phyloP scores from a whole-genome alignment of 2,113 vertebrate genomes.

The Osmerus mordax region DNA sequence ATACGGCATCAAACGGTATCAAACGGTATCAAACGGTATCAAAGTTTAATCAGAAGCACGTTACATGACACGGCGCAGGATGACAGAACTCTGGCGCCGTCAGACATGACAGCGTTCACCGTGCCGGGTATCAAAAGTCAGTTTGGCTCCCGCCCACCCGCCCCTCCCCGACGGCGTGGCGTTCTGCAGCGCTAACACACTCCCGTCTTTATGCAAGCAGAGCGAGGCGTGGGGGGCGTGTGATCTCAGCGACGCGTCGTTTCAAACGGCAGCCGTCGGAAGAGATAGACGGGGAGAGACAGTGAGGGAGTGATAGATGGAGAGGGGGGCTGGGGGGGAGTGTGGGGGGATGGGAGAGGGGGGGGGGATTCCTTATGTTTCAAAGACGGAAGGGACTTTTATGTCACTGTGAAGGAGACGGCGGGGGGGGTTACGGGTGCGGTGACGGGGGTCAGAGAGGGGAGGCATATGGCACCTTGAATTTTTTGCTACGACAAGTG shows the following conservation, averaged over 20 bases:
- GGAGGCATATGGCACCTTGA: conserved; percentile 82
- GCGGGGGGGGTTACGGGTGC: not conserved
- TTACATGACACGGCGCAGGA: too few species aligned
- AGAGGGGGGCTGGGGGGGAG: conserved; percentile 1
- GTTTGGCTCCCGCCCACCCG: too few species aligned
- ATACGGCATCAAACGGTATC: too few species aligned
- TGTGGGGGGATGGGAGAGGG: conserved; percentile 17
- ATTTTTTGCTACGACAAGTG: conserved; percentile 79
- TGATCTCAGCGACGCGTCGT: conserved; percentile 57
- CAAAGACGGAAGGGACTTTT: conserved; percentile 56
- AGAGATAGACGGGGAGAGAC: conserved; percentile 15
- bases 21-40: too few species aligned
- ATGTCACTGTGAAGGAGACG: conserved; percentile 53
- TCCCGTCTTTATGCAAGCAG: conserved; percentile 54
- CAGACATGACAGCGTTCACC: not conserved
- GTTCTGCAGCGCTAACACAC: conserved; percentile 38
- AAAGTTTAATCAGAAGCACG: too few species aligned
- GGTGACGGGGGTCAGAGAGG: conserved; percentile 61
- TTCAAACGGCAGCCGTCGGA: conserved; percentile 45
- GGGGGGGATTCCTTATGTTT: conserved; percentile 44
- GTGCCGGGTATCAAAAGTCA: too few species aligned
- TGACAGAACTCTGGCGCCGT: not conserved
- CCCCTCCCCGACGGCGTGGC: too few species aligned
- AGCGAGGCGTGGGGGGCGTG: conserved; percentile 36
- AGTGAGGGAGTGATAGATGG: conserved; percentile 35